Base-by-base conservation (phyloP, 2,888 invertebrate species). In the Drosophila greeni region DNA sequence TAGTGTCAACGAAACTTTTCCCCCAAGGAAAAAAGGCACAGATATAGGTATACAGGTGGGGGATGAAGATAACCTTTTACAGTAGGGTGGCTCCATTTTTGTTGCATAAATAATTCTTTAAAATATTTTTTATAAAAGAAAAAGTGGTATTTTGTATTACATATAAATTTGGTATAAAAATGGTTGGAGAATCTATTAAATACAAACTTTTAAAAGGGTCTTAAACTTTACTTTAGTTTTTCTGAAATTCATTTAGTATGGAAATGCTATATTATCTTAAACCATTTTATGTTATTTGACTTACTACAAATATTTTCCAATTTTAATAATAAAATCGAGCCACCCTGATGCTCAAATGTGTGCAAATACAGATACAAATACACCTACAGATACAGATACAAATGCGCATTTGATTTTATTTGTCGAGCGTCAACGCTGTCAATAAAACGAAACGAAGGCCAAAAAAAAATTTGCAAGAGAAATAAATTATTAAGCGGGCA, bases 401-500 rank as follows among this genome's bases (percentile, higher is more conserved):
- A 70, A 76, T 58, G 66, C 51, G 66, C 49, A 75, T 74, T 75
- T 81, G 82, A 79, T 79, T 84, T 81, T 81, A 73, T 79, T 74
- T 83, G 78, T 59, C 40, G 29, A n/a, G 36, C 42, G 62, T 62
- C 75, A 58, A 66, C 69, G 79, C 59, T 60, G 59, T 60, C 59
- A 60, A 60, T 60, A 84, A 75, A 81, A 70, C 70, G 72, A 66
- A 66, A 53, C 60, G 65, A 58, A 62, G 54, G 60, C 39, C 20
- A 39, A 40, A 23, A 49, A 69, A 59, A 61, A 74, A 76, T 76
- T 75, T 72, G 69, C 78, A 77, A 74, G 62, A 45, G 59, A 76
- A 75, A 84, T 84, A 80, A 81, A 84, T 81, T 81, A 81, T 81
- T 81, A 67, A 84, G 71, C 54, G 54, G 43, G 34, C 47, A 52